These are phyloP conservation scores for Pheucticus melanocephalus DNA, from an alignment of 2,113 vertebrate species.

Conservation along the genomic window DNA sequence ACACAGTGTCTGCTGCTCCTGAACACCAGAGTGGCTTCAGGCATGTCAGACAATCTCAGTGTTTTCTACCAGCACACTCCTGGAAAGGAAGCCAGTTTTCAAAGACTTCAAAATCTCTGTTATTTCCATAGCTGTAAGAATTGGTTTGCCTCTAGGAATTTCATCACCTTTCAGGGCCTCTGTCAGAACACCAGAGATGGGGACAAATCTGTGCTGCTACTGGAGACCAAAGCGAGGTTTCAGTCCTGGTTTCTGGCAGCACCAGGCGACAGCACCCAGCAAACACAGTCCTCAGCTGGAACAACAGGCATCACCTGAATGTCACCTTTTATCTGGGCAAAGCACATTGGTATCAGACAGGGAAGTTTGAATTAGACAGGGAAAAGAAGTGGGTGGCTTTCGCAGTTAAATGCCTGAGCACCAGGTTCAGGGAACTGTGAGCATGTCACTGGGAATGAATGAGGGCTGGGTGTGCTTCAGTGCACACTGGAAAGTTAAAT, in stretches of 20 bases:
- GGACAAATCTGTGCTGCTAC: not conserved
- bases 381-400: not conserved
- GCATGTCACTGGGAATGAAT: not conserved
- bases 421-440: not conserved
- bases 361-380: not conserved
- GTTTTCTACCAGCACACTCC: not conserved
- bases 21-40: not conserved
- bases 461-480: not conserved
- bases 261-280: accelerated
- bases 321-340: not conserved
- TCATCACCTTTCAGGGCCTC: not conserved
- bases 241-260: not conserved
- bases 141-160: not conserved
- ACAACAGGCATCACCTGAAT: not conserved
- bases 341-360: not conserved
- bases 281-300: not conserved
- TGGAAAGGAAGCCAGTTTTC: not conserved
- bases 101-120: not conserved
- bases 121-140: not conserved
- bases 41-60: not conserved
- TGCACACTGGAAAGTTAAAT: not conserved
- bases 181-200: not conserved
- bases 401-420: not conserved
- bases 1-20: not conserved
- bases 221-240: not conserved